A percentile compares a stretch with the other conserved stretches of the same genome.
Evolutionary conservation across 2,797 vertebrate species (phyloP).

Genomic region (Garrulus glandarius): DNA sequence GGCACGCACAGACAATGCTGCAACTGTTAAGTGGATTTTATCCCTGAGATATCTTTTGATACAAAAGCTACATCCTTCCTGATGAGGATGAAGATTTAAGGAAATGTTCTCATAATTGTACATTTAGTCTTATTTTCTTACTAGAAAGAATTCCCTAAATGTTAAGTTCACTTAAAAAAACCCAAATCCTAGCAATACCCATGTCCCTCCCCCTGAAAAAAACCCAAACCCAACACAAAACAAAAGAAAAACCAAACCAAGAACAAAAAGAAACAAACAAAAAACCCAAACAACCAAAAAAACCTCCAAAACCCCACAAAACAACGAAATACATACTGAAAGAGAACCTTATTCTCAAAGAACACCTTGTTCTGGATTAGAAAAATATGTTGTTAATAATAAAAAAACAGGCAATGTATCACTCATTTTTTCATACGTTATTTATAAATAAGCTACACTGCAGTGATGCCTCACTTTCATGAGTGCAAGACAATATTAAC

Average conservation of each 20-base stretch:
- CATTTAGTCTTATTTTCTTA: not conserved
- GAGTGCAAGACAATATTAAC: not conserved
- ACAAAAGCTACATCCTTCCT: not conserved
- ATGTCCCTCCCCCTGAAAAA: fast-evolving
- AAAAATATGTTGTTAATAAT: not conserved
- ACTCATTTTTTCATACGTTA: not conserved
- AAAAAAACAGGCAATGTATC: not conserved
- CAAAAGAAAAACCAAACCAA: not conserved
- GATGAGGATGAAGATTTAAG: not conserved
- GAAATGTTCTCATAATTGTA: not conserved
- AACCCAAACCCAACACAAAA: not conserved
- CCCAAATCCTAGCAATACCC: not conserved
- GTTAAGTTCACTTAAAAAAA: not conserved
- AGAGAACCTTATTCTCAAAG: not conserved
- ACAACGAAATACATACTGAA: not conserved
- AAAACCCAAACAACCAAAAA: fast-evolving
- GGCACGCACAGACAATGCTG: not conserved
- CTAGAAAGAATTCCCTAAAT: not conserved
- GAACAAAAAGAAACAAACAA: not conserved
- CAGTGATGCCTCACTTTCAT: not conserved
- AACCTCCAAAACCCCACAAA: fast-evolving
- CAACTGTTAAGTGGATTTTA: not conserved
- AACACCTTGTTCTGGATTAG: not conserved
- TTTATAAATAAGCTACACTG: not conserved
- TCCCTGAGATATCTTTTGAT: not conserved